A percentile compares a stretch with the other conserved stretches of the same genome.
These are phyloP conservation scores for Cygnus buccinator DNA, from an alignment of 2,113 vertebrate species.

Conservation along the genomic window DNA sequence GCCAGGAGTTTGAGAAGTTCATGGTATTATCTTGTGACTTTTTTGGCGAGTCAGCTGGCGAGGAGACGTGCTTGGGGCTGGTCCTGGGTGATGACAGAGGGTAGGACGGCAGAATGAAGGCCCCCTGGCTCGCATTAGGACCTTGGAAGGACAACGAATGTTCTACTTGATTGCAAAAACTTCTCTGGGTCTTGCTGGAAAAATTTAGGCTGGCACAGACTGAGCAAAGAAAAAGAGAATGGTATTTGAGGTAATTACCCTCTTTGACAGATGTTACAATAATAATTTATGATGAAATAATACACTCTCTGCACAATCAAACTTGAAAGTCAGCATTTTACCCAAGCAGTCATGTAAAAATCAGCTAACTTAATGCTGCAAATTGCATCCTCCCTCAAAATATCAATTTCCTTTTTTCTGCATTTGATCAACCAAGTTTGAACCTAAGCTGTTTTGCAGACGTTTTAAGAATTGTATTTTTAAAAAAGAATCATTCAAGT, in stretches of 20 bases:
- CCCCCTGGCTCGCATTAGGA: constrained; percentile 65
- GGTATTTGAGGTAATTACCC: not conserved
- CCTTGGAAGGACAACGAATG: constrained; percentile 65
- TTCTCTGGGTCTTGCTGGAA: constrained; percentile 72
- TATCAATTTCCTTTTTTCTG: not conserved
- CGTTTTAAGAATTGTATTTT: not conserved
- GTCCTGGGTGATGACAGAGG: constrained; percentile 80
- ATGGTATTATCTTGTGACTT: constrained; percentile 72
- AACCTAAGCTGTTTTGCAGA: not conserved
- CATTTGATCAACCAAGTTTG: not conserved
- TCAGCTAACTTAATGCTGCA: not conserved
- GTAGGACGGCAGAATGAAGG: constrained; percentile 85
- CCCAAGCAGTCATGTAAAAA: not conserved
- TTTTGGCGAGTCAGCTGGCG: constrained; percentile 60
- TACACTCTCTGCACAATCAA: not conserved
- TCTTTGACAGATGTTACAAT: not conserved
- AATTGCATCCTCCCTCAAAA: not conserved
- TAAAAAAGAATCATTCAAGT: fast-evolving
- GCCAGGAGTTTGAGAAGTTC: constrained; percentile 90
- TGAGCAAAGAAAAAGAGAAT: constrained; percentile 18
- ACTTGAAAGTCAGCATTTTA: not conserved
- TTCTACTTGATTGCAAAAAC: constrained; percentile 79
- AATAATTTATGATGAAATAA: not conserved
- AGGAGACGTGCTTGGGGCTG: constrained; percentile 77
- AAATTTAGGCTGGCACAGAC: constrained; percentile 68